Evolutionary conservation across 2,113 vertebrate species (phyloP).

Genomic region (Myrmecobius fasciatus): DNA sequence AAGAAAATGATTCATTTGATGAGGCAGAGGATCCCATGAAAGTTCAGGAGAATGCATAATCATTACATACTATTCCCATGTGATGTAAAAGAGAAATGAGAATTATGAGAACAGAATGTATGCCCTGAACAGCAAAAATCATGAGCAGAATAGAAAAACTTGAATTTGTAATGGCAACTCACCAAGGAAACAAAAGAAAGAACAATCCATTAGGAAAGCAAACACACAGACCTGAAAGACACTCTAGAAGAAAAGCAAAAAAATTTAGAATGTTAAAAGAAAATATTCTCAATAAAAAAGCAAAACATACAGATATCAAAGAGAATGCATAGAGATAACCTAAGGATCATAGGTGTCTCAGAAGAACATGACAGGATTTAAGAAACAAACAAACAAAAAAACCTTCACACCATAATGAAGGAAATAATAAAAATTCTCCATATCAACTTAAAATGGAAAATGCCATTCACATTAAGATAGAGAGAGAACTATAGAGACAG

Average conservation of each 20-base stretch:
- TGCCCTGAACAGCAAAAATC: not conserved
- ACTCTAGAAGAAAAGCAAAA: not conserved
- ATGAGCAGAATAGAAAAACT: not conserved
- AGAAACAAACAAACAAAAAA: not conserved
- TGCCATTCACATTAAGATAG: too few species aligned
- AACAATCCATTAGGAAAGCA: not conserved
- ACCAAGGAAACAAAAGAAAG: not conserved
- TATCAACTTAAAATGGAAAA: too few species aligned
- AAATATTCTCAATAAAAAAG: not conserved
- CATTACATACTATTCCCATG: not conserved
- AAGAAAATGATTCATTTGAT: not conserved
- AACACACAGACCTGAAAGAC: not conserved
- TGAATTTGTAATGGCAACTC: not conserved
- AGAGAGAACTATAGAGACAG: too few species aligned
- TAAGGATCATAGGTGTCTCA: not conserved
- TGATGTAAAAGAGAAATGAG: not conserved
- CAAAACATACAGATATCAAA: not conserved
- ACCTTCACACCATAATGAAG: not conserved
- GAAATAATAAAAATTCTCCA: too few species aligned
- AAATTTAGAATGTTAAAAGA: not conserved
- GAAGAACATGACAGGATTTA: not conserved
- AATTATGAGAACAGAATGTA: not conserved
- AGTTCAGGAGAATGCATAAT: not conserved
- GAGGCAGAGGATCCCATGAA: not conserved
- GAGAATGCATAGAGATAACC: not conserved